Base-by-base conservation (phyloP, 2,797 vertebrate species). In the Craterocephalus amniculus region DNA sequence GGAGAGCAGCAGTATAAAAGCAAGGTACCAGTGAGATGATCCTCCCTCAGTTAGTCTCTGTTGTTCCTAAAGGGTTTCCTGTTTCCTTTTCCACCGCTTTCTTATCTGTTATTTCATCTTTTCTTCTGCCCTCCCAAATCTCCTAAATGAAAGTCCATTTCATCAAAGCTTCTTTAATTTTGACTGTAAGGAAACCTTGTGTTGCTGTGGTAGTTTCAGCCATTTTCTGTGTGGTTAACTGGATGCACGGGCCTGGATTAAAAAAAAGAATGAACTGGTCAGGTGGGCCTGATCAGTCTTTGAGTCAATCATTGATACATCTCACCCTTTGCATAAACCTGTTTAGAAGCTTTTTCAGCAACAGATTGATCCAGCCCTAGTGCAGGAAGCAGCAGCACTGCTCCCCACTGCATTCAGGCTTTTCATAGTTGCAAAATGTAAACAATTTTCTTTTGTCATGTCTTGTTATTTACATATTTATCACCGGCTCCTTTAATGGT, bases 1-100 rank as follows among this genome's bases (percentile, higher is more conserved):
- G 97, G 97, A 61, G 95, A 97, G 67, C 96, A 98, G 92, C 96
- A 90, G 73, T 97, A 95, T 87, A 98, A 92, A 80, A 99, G 97
- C 92, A 98, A 97, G 96, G 97, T 98, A 91, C 79, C 52, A 36
- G 36, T 27, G 32, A 1, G 1, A n/a, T 51, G 49, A 49, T 55
- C 70, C 8, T 51, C 48, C 13, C 26, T 56, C 40, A 27, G 51
- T 60, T 57, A 58, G 16, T 49, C 26, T 34, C 58, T 58, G 45
- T 58, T 71, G 22, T 61, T 45, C n/a, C 38, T 72, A 52, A 52
- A 16, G 12, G 6, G 6, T 40, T 16, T 51, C 2, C 4, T 16
- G 7, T 60, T 35, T 8, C 9, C 10, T 51, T 35, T 63, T 18
- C 3, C 2, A 22, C 3, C 8, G 27, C 12, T 26, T 58, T 5